Conservation (phyloP, 1,140 invertebrate species). For the Sarcophaga bullata region DNA sequence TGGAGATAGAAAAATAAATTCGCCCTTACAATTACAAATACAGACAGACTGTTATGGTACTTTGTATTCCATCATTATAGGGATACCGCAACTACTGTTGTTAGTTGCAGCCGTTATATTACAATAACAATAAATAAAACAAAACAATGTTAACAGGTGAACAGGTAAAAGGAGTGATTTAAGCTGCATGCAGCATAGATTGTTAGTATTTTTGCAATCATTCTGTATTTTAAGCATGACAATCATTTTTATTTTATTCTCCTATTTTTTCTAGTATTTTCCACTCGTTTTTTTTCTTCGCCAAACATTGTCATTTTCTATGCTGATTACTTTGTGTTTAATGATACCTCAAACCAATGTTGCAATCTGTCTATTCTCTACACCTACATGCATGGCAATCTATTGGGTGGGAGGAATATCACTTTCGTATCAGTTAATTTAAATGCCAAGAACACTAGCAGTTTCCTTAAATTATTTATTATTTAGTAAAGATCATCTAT, state of each 20-base stretch:
- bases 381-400: no score
- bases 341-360: not conserved
- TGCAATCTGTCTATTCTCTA: no score
- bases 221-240: not conserved
- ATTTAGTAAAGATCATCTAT: no score
- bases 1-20: no score
- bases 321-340: constrained; percentile 17
- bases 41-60: not conserved
- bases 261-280: no score
- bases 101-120: not conserved
- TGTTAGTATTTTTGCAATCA: no score
- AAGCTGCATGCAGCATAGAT: no score
- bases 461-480: no score
- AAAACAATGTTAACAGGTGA: not conserved
- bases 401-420: no score
- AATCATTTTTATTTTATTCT: not conserved
- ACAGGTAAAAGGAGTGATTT: not conserved
- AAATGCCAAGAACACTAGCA: no score
- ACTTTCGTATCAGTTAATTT: no score
- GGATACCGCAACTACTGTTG: not conserved
- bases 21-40: not conserved
- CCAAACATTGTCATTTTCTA: constrained; percentile 13
- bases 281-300: not conserved
- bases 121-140: not conserved
- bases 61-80: not conserved